Evolutionary conservation across 2,888 invertebrate genomes (phyloP).

Genomic region (Drosophila niveifrons): DNA sequence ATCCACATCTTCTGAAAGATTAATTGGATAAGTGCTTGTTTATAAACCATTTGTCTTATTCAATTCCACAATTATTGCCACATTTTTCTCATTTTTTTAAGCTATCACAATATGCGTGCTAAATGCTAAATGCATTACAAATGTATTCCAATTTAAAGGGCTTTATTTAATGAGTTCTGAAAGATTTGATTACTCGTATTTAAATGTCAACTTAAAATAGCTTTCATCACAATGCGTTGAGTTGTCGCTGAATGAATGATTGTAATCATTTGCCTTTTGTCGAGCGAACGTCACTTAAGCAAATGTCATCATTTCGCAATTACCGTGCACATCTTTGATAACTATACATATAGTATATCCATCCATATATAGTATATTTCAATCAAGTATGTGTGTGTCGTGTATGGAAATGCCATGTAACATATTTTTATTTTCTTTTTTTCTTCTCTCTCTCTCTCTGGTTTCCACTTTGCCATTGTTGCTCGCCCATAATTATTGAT

Average conservation of each 20-base stretch:
- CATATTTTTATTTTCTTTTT: constrained; percentile 15
- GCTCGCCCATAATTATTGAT: constrained; percentile 57
- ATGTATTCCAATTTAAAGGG: neutral
- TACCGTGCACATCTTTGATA: constrained; percentile 18
- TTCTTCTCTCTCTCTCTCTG: neutral
- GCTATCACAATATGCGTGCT: too few species aligned
- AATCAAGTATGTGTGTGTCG: neutral
- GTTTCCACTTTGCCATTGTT: constrained; percentile 12
- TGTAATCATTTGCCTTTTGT: constrained; percentile 2
- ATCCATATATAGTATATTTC: neutral
- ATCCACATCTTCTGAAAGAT: too few species aligned
- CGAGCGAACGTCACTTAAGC: neutral
- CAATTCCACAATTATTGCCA: too few species aligned
- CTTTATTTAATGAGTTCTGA: neutral
- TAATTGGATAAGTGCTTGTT: too few species aligned
- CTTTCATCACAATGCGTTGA: neutral
- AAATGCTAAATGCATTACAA: too few species aligned
- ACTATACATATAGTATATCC: neutral
- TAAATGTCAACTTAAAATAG: neutral
- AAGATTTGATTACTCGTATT: neutral
- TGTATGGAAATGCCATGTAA: constrained; percentile 20
- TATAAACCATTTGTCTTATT: too few species aligned
- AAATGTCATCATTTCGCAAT: constrained; percentile 29
- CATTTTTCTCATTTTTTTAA: too few species aligned
- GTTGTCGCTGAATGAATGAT: neutral